Evolutionary conservation across 2,888 invertebrate genomes (phyloP).

Genomic region (Caradrina kadenii): DNA sequence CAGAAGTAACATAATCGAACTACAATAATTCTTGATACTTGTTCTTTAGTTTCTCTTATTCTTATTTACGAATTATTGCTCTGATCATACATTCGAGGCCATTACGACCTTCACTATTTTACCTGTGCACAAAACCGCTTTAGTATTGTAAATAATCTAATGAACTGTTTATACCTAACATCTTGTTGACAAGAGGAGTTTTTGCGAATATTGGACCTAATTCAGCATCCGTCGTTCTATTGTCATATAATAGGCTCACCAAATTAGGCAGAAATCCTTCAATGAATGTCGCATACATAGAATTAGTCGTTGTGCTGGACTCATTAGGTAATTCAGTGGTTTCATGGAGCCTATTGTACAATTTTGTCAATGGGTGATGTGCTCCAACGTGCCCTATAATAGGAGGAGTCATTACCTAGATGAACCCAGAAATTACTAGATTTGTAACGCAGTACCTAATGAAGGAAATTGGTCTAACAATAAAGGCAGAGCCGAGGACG

Average conservation of each 20-base stretch:
- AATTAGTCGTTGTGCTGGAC: conserved; percentile 26
- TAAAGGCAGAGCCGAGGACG: neutral
- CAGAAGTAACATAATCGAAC: conserved; percentile 12
- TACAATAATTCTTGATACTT: conserved; percentile 13
- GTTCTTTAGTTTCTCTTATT: conserved; percentile 31
- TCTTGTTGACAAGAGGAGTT: conserved; percentile 4
- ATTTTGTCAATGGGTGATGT: conserved; percentile 34
- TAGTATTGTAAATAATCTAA: neutral
- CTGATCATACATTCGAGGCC: conserved; percentile 42
- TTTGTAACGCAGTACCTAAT: conserved; percentile 12
- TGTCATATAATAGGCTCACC: conserved; percentile 10
- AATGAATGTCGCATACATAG: conserved; percentile 8
- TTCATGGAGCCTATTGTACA: conserved; percentile 27
- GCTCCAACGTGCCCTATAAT: conserved; percentile 21
- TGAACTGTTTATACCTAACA: conserved; percentile 3
- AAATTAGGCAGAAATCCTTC: conserved; percentile 21
- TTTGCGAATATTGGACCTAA: neutral
- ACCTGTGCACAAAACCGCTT: conserved; percentile 24
- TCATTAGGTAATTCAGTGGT: conserved; percentile 38
- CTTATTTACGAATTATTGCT: conserved; percentile 37
- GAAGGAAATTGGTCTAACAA: conserved; percentile 5
- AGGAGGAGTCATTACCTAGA: conserved; percentile 17
- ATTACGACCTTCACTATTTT: conserved; percentile 33
- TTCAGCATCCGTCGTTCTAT: neutral
- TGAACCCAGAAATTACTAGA: conserved; percentile 8